Percentiles rank a stretch among this genome's conserved stretches.
phyloP scores from a whole-genome alignment of 2,113 vertebrate species.

The Anas platyrhynchos region DNA sequence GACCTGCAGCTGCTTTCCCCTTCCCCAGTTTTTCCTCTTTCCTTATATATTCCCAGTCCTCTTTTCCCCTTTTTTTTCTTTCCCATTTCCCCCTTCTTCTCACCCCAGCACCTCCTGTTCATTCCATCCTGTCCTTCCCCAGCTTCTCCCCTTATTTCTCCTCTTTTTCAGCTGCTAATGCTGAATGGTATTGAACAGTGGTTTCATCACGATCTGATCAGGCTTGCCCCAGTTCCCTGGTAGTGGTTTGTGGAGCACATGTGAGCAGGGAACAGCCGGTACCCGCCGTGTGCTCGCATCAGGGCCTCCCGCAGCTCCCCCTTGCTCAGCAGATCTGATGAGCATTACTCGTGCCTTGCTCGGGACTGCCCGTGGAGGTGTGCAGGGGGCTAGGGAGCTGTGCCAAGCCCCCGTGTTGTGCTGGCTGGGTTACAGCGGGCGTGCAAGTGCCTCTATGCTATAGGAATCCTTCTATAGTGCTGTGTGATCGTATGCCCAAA shows the following conservation, averaged over 20 bases:
- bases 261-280: neutral
- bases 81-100: neutral
- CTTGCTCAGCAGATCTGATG: constrained; percentile 22
- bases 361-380: constrained; percentile 19
- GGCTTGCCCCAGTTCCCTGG: neutral
- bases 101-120: neutral
- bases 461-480: neutral
- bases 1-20: neutral
- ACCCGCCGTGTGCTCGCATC: neutral
- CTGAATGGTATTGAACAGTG: neutral
- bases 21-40: neutral
- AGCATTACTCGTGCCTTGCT: constrained; percentile 14
- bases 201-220: constrained; percentile 46
- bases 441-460: neutral
- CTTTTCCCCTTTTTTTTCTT: neutral
- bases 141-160: neutral
- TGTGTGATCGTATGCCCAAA: neutral
- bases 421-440: neutral
- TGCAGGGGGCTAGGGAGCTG: neutral
- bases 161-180: neutral
- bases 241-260: neutral
- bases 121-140: neutral
- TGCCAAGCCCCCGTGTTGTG: neutral
- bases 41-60: neutral
- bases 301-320: neutral